Evolutionary conservation across 2,888 invertebrate genomes (phyloP).

Genomic region (Augiades crinisus): DNA sequence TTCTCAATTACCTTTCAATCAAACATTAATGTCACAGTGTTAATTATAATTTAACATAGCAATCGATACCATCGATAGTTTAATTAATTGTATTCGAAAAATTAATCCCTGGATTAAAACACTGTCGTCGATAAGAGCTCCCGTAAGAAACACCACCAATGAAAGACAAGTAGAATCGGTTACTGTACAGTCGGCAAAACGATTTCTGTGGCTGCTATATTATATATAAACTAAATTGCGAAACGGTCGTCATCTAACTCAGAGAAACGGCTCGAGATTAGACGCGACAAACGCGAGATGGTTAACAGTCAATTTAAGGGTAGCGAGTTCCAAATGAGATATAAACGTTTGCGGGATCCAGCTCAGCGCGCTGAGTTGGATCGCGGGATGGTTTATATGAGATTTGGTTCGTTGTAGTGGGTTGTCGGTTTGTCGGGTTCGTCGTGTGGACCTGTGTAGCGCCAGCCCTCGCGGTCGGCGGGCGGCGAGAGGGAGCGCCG

Average conservation of each 20-base stretch:
- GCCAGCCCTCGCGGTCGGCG: conserved; percentile 82
- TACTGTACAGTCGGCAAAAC: conserved; percentile 4
- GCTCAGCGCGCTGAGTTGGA: background rate
- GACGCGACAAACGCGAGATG: conserved; percentile 1
- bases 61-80: conserved; percentile 7
- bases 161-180: conserved; percentile 20
- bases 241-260: background rate
- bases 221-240: conserved; percentile 16
- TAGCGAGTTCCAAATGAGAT: conserved; percentile 13
- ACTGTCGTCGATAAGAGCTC: conserved; percentile 11
- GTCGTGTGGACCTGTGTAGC: conserved; percentile 80
- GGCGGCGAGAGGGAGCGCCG: conserved; percentile 92
- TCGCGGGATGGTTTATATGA: conserved; percentile 8
- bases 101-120: background rate
- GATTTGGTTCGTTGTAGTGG: conserved; percentile 31
- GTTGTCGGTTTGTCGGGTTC: conserved; percentile 43
- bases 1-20: too few relatives aligned
- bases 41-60: too few relatives aligned
- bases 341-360: background rate
- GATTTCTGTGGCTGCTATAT: background rate
- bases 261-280: background rate
- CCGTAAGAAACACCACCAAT: conserved; percentile 20
- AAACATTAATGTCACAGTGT: too few relatives aligned
- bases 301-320: conserved; percentile 4
- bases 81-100: too few relatives aligned